Base-by-base conservation (phyloP, 2,113 vertebrate genomes). In the Myotis yumanensis region DNA sequence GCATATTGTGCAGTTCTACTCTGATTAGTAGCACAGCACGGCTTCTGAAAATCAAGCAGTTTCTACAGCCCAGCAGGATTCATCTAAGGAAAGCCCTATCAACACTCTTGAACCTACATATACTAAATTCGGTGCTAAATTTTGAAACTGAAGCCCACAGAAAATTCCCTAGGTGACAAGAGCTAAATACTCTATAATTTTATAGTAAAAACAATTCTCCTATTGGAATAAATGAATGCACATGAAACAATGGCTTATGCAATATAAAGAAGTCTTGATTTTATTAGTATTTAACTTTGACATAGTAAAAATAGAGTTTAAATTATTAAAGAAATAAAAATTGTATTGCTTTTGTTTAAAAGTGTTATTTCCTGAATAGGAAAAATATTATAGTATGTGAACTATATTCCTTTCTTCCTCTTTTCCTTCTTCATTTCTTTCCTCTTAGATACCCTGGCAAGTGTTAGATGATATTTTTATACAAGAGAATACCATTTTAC, bases 11-110 rank as follows among this genome's bases (percentile, higher is more conserved):
- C 43, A 30, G 37, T 80, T 79, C 62, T 59, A 40, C 46, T 96
- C 85, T 94, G 94, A 93, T 81, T 86, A 62, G 59, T 25, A 93
- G 57, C 77, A 57, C 52, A 66, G n/a, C 30, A 51, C 79, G 17
- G 52, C 57, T 80, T 92, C 66, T 87, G 64, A 91, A 91, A 92
- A 85, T 82, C 43, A 75, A 23, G 59, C 43, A 76, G 20, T 64
- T 91, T 83, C 81, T 88, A 91, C 91, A 92, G 46, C 68, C 57
- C 72, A 82, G 73, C 85, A 93, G 73, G 77, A 52, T 80, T 30
- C 73, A 71, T 57, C n/a, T 20, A 80, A 52, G 82, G 18, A 79
- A 93, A 93, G 32, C 35, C 62, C 43, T 93, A 23, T 95, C 82
- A 85, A 75, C 62, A 91, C 23, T 71, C 32, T 68, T 87, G 22